phyloP scores from a whole-genome alignment of 2,797 vertebrate species.

The Ctenopoma kingsleyae region DNA sequence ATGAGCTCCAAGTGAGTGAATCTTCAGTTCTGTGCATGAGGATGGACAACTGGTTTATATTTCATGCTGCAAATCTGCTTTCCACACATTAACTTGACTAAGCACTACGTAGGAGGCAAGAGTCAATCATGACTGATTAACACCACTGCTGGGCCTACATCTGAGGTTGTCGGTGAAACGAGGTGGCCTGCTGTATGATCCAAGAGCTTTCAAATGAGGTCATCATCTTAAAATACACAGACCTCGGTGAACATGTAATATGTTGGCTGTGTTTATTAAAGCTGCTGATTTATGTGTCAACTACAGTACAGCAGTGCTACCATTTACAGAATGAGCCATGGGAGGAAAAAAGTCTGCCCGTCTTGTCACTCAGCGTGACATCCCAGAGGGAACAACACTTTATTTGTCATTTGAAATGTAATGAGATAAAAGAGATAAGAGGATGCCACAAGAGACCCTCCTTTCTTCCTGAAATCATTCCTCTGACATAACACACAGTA shows the following conservation, averaged over 20 bases:
- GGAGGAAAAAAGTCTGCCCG: background rate
- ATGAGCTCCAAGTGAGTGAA: slow-evolving; percentile 37
- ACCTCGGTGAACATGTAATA: slow-evolving; percentile 30
- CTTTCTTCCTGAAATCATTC: slow-evolving; percentile 51
- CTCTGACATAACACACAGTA: slow-evolving; percentile 41
- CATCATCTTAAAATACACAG: slow-evolving; percentile 56
- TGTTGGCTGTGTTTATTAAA: slow-evolving; percentile 51
- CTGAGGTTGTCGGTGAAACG: slow-evolving; percentile 51
- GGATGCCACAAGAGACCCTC: slow-evolving; percentile 48
- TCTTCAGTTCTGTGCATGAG: slow-evolving; percentile 12
- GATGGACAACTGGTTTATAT: slow-evolving; percentile 25
- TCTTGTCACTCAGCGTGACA: slow-evolving; percentile 43
- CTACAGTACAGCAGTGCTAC: slow-evolving; percentile 8
- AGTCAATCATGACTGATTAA: slow-evolving; percentile 70
- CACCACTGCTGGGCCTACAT: slow-evolving; percentile 51
- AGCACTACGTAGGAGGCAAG: slow-evolving; percentile 58
- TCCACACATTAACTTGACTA: slow-evolving; percentile 43
- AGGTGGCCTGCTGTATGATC: slow-evolving; percentile 49
- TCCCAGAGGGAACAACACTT: slow-evolving; percentile 60
- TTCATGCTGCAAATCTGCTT: slow-evolving; percentile 38
- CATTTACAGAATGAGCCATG: slow-evolving; percentile 31
- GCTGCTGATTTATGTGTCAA: slow-evolving; percentile 34
- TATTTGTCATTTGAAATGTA: slow-evolving; percentile 65
- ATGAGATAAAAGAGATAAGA: slow-evolving; percentile 63
- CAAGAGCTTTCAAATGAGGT: slow-evolving; percentile 57